Conservation (phyloP, 2,113 vertebrate genomes). For the Bufo gargarizans region DNA sequence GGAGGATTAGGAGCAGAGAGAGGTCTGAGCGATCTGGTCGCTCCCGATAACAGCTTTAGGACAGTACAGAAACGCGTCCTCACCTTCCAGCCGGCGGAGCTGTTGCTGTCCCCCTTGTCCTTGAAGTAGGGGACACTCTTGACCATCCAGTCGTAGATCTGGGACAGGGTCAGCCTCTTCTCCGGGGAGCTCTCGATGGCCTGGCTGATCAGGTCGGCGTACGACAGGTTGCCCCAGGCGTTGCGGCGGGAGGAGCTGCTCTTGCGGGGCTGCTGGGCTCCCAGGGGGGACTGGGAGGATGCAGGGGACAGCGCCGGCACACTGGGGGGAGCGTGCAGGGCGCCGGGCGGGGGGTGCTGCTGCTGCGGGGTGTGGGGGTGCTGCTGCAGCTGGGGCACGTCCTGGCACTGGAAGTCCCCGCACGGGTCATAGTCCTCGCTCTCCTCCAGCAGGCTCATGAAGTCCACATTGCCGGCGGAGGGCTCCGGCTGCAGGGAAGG, state of each 20-base stretch:
- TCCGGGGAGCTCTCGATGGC: slow-evolving; percentile 96
- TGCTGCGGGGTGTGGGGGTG: slow-evolving; percentile 70
- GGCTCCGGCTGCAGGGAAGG: slow-evolving; percentile 74
- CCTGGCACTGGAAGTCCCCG: slow-evolving; percentile 75
- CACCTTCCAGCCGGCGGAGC: slow-evolving; percentile 86
- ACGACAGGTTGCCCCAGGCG: slow-evolving; percentile 97
- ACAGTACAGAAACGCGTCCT: slow-evolving; percentile 55
- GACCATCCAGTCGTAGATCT: slow-evolving; percentile 99
- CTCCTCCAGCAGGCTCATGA: slow-evolving; percentile 89
- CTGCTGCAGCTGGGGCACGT: slow-evolving; percentile 73
- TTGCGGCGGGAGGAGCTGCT: slow-evolving; percentile 94
- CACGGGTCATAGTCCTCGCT: slow-evolving; percentile 80
- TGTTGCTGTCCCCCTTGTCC: slow-evolving; percentile 22
- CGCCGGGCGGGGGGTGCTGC: slow-evolving; percentile 71
- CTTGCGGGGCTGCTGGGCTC: slow-evolving; percentile 86
- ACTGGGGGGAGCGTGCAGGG: slow-evolving; percentile 72
- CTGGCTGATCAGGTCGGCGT: slow-evolving; percentile 97
- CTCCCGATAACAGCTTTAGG: neutral
- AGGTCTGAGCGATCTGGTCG: no score
- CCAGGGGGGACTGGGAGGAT: slow-evolving; percentile 71
- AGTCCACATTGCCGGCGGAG: slow-evolving; percentile 71
- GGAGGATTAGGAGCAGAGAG: no score
- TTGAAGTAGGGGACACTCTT: slow-evolving; percentile 92
- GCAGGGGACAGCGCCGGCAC: slow-evolving; percentile 73
- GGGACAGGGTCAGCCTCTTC: slow-evolving; percentile 91